A percentile compares a stretch with the other conserved stretches of the same genome.
Conservation (phyloP, 2,797 vertebrate genomes). For the Lepus townsendii region DNA sequence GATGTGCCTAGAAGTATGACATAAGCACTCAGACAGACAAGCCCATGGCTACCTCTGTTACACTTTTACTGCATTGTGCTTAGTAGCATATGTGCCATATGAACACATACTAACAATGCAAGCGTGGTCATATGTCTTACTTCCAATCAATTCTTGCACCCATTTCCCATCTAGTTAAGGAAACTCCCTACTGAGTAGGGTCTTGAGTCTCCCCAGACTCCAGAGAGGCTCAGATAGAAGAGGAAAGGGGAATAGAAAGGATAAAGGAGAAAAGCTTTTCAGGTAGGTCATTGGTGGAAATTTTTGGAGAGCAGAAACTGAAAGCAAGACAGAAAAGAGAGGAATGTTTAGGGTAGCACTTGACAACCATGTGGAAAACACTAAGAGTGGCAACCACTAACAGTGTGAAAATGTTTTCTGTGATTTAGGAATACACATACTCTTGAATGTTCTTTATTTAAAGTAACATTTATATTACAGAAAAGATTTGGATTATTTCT, state of each 20-base stretch:
- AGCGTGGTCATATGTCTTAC: neutral
- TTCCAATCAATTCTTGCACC: neutral
- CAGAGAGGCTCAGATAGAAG: neutral
- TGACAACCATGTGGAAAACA: neutral
- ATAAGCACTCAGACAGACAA: neutral
- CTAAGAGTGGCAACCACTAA: neutral
- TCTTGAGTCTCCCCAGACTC: neutral
- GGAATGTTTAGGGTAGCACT: neutral
- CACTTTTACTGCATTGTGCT: neutral
- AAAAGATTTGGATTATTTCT: neutral
- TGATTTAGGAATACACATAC: neutral
- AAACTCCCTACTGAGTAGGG: neutral
- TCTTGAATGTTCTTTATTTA: neutral
- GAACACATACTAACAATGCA: neutral
- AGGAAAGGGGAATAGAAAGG: neutral
- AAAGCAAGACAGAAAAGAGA: neutral
- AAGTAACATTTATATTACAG: neutral
- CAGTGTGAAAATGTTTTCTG: neutral
- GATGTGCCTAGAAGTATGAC: neutral
- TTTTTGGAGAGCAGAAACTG: neutral
- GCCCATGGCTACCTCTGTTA: neutral
- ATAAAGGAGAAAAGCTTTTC: neutral
- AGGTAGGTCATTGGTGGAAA: neutral
- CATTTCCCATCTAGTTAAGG: too few relatives aligned
- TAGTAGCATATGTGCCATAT: neutral